These are phyloP conservation scores for Aselliscus stoliczkanus DNA, from an alignment of 2,797 vertebrate genomes.

Conservation along the genomic window DNA sequence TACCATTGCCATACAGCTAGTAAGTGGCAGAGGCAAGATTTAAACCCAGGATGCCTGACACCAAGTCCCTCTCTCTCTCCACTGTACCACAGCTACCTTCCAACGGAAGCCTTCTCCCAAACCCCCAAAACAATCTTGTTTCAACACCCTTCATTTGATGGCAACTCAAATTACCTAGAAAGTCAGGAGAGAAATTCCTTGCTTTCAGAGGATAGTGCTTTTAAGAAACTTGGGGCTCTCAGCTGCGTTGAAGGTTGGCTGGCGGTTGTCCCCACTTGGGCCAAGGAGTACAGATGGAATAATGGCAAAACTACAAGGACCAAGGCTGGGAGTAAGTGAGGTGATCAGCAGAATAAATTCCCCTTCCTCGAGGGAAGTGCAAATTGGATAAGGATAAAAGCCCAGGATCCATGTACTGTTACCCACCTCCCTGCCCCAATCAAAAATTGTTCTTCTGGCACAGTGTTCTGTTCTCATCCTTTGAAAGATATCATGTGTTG, in stretches of 20 bases:
- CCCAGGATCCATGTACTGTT: background rate
- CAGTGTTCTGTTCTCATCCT: slow-evolving; percentile 32
- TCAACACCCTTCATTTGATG: background rate
- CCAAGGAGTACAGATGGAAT: background rate
- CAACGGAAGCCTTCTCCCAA: background rate
- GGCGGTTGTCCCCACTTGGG: background rate
- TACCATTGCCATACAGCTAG: background rate
- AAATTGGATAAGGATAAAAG: background rate
- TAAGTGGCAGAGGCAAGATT: background rate
- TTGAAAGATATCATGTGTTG: slow-evolving; percentile 42
- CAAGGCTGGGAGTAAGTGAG: background rate
- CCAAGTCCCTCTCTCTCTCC: background rate
- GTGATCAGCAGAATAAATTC: background rate
- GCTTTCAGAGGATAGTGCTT: background rate
- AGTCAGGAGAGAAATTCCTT: background rate
- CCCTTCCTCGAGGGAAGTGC: background rate
- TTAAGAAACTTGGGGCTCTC: background rate
- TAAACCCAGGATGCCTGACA: background rate
- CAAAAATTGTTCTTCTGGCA: background rate
- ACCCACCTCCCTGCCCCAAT: background rate
- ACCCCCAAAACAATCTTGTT: background rate
- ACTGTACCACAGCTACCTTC: background rate
- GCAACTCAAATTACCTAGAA: background rate
- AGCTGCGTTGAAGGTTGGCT: background rate
- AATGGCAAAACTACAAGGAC: background rate